A percentile compares a stretch with the other conserved stretches of the same genome.
Evolutionary conservation across 2,888 invertebrate species (phyloP).

Genomic region (Acleris sparsana): DNA sequence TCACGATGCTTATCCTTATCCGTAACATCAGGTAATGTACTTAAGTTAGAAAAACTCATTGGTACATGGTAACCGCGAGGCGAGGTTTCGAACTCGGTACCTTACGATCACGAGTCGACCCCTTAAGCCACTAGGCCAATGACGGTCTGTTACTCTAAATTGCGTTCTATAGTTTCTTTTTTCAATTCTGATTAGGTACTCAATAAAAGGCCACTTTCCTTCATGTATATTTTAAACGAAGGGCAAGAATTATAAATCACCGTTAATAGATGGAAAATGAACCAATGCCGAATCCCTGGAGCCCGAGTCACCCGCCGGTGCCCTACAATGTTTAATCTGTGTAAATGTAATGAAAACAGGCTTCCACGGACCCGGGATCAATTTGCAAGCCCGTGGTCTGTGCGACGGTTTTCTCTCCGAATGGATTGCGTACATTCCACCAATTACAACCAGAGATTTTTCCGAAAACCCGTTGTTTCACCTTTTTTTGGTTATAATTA

Average conservation of each 20-base stretch:
- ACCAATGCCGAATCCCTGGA: conserved; percentile 12
- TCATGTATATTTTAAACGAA: background rate
- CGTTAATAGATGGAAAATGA: conserved; percentile 17
- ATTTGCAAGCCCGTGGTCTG: conserved; percentile 24
- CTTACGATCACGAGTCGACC: too few species aligned
- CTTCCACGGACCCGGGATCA: conserved; percentile 23
- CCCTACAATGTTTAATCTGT: conserved; percentile 27
- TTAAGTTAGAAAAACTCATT: too few species aligned
- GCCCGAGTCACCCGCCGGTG: conserved; percentile 5
- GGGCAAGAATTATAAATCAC: conserved; percentile 7
- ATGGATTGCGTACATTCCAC: conserved; percentile 21
- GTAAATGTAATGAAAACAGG: conserved; percentile 33
- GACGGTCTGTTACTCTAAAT: too few species aligned
- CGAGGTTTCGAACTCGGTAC: too few species aligned
- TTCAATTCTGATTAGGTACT: too few species aligned
- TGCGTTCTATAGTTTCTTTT: too few species aligned
- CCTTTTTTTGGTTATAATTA: too few species aligned
- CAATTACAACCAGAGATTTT: conserved; percentile 18
- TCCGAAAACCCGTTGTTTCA: background rate
- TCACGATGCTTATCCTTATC: too few species aligned
- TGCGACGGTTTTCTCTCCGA: background rate
- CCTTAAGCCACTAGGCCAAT: too few species aligned
- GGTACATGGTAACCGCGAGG: too few species aligned
- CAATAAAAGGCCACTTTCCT: background rate
- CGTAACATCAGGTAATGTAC: too few species aligned